phyloP scores from a whole-genome alignment of 2,113 vertebrate species.

The Periophthalmodon schlosseri region DNA sequence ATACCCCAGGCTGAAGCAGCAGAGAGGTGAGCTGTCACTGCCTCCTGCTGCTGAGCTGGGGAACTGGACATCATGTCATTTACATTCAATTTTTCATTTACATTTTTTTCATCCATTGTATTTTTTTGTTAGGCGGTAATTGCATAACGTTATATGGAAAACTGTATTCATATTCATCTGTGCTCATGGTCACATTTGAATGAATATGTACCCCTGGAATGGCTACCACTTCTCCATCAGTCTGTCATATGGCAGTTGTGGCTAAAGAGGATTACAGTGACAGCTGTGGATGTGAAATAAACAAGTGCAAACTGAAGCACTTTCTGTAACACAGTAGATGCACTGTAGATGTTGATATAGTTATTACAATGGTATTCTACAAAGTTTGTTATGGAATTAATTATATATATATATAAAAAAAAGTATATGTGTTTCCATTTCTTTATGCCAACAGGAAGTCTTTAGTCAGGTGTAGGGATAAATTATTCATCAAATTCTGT shows the following conservation, averaged over 20 bases:
- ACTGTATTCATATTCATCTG: too few species aligned
- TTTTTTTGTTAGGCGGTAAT: background rate
- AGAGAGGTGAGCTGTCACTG: background rate
- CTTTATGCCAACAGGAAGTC: slow-evolving; percentile 56
- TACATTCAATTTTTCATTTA: background rate
- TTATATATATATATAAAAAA: slow-evolving; percentile 37
- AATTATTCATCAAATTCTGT: slow-evolving; percentile 74
- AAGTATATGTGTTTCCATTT: slow-evolving; percentile 36
- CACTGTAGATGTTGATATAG: too few species aligned
- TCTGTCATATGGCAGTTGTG: too few species aligned
- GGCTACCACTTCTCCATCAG: too few species aligned
- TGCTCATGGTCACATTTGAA: too few species aligned
- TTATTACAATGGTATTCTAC: too few species aligned
- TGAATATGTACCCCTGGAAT: too few species aligned
- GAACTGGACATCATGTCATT: background rate
- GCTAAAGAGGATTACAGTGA: too few species aligned
- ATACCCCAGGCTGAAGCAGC: slow-evolving; percentile 13
- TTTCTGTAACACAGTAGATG: too few species aligned
- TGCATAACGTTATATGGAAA: background rate
- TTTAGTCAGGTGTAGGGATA: slow-evolving; percentile 40
- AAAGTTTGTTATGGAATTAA: too few species aligned
- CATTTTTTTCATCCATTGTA: background rate
- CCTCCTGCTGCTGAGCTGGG: background rate
- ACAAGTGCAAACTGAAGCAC: too few species aligned
- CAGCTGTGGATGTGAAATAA: too few species aligned